These are phyloP conservation scores for Atlantisia rogersi DNA, from an alignment of 2,113 vertebrate genomes.

Conservation along the genomic window DNA sequence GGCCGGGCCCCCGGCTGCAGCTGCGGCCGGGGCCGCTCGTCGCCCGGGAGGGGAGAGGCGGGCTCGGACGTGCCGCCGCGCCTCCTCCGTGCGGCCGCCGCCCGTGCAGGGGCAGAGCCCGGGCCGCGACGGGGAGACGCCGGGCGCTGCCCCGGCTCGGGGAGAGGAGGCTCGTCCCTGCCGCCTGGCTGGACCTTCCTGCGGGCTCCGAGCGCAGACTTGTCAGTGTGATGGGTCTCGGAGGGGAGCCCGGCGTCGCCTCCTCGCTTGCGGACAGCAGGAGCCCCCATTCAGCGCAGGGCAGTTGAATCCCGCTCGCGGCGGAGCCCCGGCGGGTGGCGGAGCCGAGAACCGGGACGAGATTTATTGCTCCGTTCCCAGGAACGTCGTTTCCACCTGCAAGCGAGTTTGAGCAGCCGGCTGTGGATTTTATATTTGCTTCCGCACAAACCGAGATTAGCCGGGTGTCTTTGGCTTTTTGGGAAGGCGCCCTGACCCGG, in stretches of 20 bases:
- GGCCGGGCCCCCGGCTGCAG: not conserved
- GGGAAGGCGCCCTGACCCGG: not conserved
- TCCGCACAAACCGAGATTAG: not conserved
- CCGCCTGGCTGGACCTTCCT: not conserved
- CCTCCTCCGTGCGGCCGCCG: not conserved
- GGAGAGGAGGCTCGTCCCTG: not conserved
- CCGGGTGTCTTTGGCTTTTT: slow-evolving; percentile 47
- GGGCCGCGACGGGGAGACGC: not conserved
- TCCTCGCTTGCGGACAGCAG: slow-evolving; percentile 38
- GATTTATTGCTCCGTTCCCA: not conserved
- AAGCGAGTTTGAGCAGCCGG: not conserved
- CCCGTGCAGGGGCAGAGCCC: not conserved
- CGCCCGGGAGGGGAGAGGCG: slow-evolving; percentile 11
- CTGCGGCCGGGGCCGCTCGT: not conserved
- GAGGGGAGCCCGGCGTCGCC: slow-evolving; percentile 58
- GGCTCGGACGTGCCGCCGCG: not conserved
- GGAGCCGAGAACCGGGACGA: not conserved
- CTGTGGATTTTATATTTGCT: slow-evolving; percentile 65
- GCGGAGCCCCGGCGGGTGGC: not conserved
- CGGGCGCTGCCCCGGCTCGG: not conserved
- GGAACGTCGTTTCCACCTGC: slow-evolving; percentile 2
- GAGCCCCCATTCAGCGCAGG: slow-evolving; percentile 47
- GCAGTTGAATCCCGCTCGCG: slow-evolving; percentile 49
- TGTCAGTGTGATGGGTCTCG: slow-evolving; percentile 78
- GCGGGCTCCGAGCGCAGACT: not conserved